Evolutionary conservation across 2,113 vertebrate species (phyloP).

Genomic region (Menidia beryllina): DNA sequence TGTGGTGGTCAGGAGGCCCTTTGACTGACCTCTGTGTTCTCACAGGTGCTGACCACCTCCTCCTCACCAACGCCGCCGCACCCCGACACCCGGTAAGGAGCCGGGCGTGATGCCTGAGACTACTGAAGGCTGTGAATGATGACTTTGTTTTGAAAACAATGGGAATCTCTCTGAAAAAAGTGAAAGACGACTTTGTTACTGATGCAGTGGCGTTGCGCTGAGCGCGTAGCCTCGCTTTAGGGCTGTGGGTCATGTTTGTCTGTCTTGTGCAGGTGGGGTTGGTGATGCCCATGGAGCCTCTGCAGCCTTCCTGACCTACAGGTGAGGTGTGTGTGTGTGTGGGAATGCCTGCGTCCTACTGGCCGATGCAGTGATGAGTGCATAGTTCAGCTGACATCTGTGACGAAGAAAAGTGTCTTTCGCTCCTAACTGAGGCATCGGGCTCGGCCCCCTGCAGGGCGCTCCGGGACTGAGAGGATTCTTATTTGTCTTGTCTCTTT

Average conservation of each 20-base stretch:
- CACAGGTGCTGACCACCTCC: no score
- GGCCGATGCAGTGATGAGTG: slow-evolving; percentile 43
- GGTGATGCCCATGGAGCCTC: no score
- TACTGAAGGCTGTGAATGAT: slow-evolving; percentile 84
- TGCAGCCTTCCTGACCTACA: accelerated
- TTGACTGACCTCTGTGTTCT: not conserved
- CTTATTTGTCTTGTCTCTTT: not conserved
- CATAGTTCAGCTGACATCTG: slow-evolving; percentile 61
- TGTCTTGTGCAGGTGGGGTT: slow-evolving; percentile 32
- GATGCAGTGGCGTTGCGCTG: slow-evolving; percentile 86
- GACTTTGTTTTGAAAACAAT: slow-evolving; percentile 80
- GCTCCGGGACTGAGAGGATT: accelerated
- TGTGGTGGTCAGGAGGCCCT: accelerated
- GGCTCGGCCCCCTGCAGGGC: accelerated
- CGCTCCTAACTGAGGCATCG: slow-evolving; percentile 79
- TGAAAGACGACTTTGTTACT: slow-evolving; percentile 83
- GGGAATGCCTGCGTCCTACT: no score
- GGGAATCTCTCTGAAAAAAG: slow-evolving; percentile 95
- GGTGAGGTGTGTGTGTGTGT: slow-evolving; percentile 14
- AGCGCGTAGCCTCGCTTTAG: no score
- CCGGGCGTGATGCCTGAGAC: no score
- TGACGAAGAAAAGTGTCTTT: slow-evolving; percentile 71
- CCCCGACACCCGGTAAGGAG: no score
- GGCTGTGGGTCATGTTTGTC: not conserved
- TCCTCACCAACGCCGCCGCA: no score